phyloP scores from a whole-genome alignment of 2,888 invertebrate species.

The Yponomeuta cagnagella region DNA sequence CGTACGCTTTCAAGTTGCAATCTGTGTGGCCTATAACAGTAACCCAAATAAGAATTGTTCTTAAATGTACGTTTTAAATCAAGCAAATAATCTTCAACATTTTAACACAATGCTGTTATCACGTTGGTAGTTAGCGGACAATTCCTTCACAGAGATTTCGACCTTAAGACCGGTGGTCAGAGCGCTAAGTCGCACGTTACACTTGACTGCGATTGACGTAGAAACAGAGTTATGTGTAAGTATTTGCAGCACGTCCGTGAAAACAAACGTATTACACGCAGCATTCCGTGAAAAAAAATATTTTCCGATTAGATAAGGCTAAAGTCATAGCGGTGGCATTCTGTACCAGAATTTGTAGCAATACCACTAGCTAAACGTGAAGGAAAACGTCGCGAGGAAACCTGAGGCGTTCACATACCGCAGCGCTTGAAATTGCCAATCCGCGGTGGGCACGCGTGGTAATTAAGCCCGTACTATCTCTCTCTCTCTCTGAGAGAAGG shows the following conservation, averaged over 20 bases:
- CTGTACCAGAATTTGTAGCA: background rate
- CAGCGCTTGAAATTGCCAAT: no score
- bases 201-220: background rate
- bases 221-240: background rate
- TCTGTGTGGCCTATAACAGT: no score
- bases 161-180: background rate
- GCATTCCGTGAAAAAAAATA: background rate
- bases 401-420: no score
- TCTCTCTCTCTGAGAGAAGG: no score
- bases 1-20: no score
- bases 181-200: background rate
- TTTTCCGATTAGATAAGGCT: background rate
- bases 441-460: no score
- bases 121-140: background rate
- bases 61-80: no score
- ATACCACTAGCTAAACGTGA: no score
- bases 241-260: background rate
- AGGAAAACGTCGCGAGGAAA: no score
- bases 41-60: no score
- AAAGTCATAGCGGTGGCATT: background rate
- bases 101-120: background rate
- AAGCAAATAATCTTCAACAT: background rate
- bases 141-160: background rate
- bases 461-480: no score
- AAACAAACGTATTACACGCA: background rate